Conservation (phyloP, 2,888 invertebrate species). For the Dryadula phaetusa region DNA sequence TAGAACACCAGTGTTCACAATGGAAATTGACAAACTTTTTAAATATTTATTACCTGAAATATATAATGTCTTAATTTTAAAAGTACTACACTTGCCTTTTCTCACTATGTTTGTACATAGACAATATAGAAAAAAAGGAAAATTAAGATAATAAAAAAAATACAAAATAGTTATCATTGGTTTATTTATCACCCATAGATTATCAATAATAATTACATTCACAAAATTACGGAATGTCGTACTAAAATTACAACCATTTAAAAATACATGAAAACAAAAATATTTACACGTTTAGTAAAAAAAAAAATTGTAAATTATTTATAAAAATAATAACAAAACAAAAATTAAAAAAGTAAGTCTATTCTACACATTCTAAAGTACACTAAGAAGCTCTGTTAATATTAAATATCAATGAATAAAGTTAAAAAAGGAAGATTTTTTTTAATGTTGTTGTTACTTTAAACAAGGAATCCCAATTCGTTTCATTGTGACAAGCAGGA, state of each 20-base stretch:
- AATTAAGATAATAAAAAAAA: too few species aligned
- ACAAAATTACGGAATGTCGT: slow-evolving; percentile 30
- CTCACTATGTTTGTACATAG: slow-evolving; percentile 15
- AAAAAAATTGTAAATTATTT: slow-evolving; percentile 10
- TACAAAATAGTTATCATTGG: slow-evolving; percentile 61
- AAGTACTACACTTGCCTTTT: too few species aligned
- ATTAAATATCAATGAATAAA: not conserved
- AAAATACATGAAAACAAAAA: slow-evolving; percentile 17
- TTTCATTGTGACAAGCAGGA: too few species aligned
- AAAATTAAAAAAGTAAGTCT: not conserved
- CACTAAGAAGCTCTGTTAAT: slow-evolving; percentile 4
- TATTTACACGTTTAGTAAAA: not conserved
- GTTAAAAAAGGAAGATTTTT: not conserved
- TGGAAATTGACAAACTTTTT: too few species aligned
- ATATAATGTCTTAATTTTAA: too few species aligned
- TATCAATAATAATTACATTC: slow-evolving; percentile 31
- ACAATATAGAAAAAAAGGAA: slow-evolving; percentile 30
- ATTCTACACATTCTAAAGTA: not conserved
- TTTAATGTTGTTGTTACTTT: too few species aligned
- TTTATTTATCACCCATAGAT: slow-evolving; percentile 72
- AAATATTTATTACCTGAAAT: too few species aligned
- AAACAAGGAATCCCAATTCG: too few species aligned
- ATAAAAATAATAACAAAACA: slow-evolving; percentile 14
- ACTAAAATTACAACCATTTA: slow-evolving; percentile 29
- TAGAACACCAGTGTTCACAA: too few species aligned